Evolutionary conservation across 2,113 vertebrate genomes (phyloP).

Genomic region (Petrocephalus microphthalmus): DNA sequence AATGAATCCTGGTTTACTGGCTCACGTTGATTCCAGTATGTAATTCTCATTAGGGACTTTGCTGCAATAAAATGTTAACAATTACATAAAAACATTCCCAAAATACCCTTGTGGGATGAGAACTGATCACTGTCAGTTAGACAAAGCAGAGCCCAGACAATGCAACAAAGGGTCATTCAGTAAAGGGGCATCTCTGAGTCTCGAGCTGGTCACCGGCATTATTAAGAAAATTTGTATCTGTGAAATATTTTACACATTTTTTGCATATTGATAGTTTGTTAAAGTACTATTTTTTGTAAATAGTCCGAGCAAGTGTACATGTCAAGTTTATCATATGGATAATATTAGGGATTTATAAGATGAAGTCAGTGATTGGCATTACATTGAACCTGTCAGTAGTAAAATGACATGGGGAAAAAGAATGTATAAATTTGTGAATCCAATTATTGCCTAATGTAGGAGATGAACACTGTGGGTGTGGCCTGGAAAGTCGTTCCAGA

Average conservation of each 20-base stretch:
- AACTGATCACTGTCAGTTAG: background rate
- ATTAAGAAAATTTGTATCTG: background rate
- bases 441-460: background rate
- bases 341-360: background rate
- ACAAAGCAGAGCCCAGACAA: background rate
- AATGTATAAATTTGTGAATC: too few species aligned
- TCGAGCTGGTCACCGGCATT: background rate
- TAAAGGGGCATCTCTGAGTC: background rate
- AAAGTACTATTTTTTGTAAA: background rate
- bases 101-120: background rate
- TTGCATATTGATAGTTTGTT: background rate
- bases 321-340: conserved; percentile 31
- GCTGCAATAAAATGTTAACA: background rate
- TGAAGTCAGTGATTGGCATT: background rate
- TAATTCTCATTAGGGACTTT: background rate
- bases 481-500: background rate
- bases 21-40: background rate
- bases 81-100: background rate
- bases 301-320: conserved; percentile 48
- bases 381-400: background rate
- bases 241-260: background rate
- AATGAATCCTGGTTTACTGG: background rate
- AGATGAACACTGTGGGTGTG: conserved; percentile 2
- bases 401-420: background rate
- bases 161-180: background rate